phyloP scores from a whole-genome alignment of 2,888 invertebrate genomes.

The Mayetiola destructor region DNA sequence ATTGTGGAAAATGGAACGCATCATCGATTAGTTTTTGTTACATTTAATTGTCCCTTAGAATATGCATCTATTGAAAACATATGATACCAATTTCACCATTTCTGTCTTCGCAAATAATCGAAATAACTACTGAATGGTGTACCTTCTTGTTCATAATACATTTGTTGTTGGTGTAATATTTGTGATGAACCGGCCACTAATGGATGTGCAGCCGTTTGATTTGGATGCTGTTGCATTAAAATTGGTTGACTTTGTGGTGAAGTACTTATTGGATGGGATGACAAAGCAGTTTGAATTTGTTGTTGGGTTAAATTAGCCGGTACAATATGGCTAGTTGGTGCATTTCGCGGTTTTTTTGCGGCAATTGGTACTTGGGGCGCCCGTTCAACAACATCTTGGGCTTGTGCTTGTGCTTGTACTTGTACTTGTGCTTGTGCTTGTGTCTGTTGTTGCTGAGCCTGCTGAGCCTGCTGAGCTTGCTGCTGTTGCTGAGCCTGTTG shows the following conservation, averaged over 20 bases:
- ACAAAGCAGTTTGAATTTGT: constrained; percentile 22
- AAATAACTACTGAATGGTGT: constrained; percentile 37
- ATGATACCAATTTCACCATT: constrained; percentile 42
- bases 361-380: constrained; percentile 16
- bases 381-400: constrained; percentile 15
- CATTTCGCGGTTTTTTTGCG: constrained; percentile 20
- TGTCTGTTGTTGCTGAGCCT: constrained; percentile 32
- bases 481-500: constrained; percentile 34
- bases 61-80: too few species aligned
- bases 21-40: too few species aligned
- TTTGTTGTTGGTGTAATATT: constrained; percentile 34
- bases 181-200: constrained; percentile 36
- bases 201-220: constrained; percentile 17
- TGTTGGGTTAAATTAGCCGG: constrained; percentile 37
- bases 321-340: constrained; percentile 30
- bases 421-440: constrained; percentile 24
- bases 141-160: constrained; percentile 43
- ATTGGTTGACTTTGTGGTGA: constrained; percentile 30
- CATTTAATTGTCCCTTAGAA: too few species aligned
- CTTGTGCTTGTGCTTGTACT: too few species aligned
- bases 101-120: constrained; percentile 42
- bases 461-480: constrained; percentile 37
- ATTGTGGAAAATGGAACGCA: too few species aligned
- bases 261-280: constrained; percentile 25
- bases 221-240: constrained; percentile 25